Evolutionary conservation across 2,113 vertebrate species (phyloP).

Genomic region (Paracanthobrama guichenoti): DNA sequence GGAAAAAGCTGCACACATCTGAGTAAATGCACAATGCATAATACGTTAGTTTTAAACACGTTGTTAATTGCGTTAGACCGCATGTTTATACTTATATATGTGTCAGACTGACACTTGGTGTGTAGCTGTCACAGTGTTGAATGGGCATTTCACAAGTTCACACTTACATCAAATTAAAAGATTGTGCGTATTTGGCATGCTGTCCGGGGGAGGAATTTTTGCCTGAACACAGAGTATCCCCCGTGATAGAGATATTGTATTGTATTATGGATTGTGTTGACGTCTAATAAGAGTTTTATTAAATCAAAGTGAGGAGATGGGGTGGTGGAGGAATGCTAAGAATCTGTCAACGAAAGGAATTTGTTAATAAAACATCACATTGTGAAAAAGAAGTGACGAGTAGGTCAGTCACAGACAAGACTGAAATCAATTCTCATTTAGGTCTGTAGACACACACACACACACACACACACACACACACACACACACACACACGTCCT

Average conservation of each 20-base stretch:
- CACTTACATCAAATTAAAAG: no score
- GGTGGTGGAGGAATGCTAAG: no score
- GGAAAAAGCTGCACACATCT: slow-evolving; percentile 3
- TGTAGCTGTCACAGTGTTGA: slow-evolving; percentile 25
- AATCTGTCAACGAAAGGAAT: no score
- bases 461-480: slow-evolving; percentile 19
- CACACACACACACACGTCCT: slow-evolving; percentile 2
- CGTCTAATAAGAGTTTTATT: no score
- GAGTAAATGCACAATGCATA: neutral
- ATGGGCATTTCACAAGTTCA: no score
- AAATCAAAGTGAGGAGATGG: no score
- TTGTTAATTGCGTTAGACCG: neutral
- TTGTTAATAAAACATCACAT: no score
- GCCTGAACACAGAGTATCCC: no score
- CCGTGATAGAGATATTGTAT: no score
- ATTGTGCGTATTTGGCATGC: no score
- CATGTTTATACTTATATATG: neutral
- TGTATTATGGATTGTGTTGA: no score
- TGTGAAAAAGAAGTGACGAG: slow-evolving; percentile 27
- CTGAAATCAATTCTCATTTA: slow-evolving; percentile 52
- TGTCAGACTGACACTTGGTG: slow-evolving; percentile 20
- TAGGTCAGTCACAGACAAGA: slow-evolving; percentile 34
- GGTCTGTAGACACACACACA: neutral
- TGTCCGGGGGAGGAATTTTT: no score
- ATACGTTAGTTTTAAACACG: neutral